A percentile compares a stretch with the other conserved stretches of the same genome.
Conservation (phyloP, 2,113 vertebrate genomes). For the Panthera leo region DNA sequence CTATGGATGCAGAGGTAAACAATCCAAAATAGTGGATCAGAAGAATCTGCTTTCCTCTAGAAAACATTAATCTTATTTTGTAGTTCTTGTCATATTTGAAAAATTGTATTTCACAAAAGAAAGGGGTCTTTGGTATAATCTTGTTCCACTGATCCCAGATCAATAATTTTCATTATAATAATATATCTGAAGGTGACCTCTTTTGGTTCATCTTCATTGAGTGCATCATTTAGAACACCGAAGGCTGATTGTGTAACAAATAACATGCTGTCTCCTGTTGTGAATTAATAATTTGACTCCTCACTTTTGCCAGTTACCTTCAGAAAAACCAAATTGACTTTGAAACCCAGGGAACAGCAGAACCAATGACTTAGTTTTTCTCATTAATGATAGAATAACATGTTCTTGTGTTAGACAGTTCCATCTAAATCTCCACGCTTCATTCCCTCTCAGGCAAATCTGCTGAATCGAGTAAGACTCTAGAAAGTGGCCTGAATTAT, state of each 20-base stretch:
- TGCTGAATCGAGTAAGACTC: neutral
- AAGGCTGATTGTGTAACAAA: neutral
- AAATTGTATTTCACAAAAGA: neutral
- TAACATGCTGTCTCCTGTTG: neutral
- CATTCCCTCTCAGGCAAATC: neutral
- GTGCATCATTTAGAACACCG: neutral
- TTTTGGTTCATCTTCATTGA: neutral
- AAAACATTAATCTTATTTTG: neutral
- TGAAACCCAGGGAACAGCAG: neutral
- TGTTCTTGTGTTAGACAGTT: neutral
- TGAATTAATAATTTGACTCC: neutral
- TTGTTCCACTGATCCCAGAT: neutral
- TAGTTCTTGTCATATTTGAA: neutral
- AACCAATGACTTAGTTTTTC: neutral
- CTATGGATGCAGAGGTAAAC: neutral
- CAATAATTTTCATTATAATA: slow-evolving; percentile 16
- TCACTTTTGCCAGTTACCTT: neutral
- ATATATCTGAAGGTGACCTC: neutral
- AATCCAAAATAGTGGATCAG: neutral
- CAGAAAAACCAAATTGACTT: neutral
- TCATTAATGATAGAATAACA: slow-evolving; percentile 32
- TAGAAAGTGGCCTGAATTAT: neutral
- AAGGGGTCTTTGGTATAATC: neutral
- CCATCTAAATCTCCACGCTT: neutral
- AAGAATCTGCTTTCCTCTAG: neutral